Evolutionary conservation across 2,797 vertebrate genomes (phyloP), one percentile per base, ranked within the genome.

Genomic region (Harpagifer antarcticus): DNA sequence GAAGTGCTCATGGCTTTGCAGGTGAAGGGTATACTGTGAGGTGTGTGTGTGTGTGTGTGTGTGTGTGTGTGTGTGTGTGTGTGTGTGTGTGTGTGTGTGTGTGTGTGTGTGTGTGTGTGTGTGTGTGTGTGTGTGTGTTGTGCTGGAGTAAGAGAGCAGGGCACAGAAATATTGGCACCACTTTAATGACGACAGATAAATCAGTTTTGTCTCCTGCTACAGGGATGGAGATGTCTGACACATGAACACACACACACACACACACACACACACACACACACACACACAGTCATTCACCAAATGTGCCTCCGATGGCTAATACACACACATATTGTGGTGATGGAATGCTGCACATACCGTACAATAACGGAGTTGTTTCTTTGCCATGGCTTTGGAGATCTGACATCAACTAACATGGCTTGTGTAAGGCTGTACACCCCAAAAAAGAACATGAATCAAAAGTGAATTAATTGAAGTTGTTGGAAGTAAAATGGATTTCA

Each of bases 131-230:
- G 23, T 4, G 23, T 23, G 23, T 23, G 23, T 23, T 94, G 92
- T 52, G 90, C 92, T 94, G 64, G 62, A 79, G 79, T 48, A 93
- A 93, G 94, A 96, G 95, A 94, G 93, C 93, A 87, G 90, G 91
- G 94, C 88, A 91, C 94, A 95, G 94, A 95, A 96, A 96, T 96
- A 96, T 97, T 82, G 82, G 95, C 96, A 96, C 58, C 94, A 95
- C 95, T 96, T 96, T 96, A 96, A 96, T 96, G 96, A 96, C 95
- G 93, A 96, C 93, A 95, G 94, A 97, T 97, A 96, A 96, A 97
- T 97, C 96, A 96, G 95, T 95, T 96, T 96, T 96, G 96, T 96
- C 96, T 95, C 94, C 95, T 96, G 96, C 96, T 96, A 96, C 93
- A 93, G 94, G 96, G 95, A 96, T 96, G 96, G 95, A 96, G 94